These are phyloP conservation scores for Dermolepida albohirtum DNA, from an alignment of 2,888 invertebrate species.

Conservation along the genomic window DNA sequence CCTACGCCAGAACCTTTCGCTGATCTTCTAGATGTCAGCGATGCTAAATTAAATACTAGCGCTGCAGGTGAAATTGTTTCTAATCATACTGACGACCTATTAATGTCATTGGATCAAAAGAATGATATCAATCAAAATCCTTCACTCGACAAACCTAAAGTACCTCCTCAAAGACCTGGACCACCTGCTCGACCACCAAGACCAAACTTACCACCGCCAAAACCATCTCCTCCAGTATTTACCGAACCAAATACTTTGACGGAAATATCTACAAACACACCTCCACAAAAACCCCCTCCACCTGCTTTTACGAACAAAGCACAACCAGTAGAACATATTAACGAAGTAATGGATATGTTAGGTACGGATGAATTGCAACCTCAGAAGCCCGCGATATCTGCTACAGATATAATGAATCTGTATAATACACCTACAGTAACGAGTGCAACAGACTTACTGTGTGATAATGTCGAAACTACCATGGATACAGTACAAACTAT, in stretches of 20 bases:
- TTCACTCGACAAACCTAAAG: constrained; percentile 40
- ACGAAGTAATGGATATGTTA: constrained; percentile 61
- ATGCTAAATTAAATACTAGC: constrained; percentile 52
- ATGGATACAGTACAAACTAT: constrained; percentile 15
- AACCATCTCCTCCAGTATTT: constrained; percentile 53
- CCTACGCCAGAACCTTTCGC: constrained; percentile 80
- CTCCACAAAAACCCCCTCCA: constrained; percentile 58
- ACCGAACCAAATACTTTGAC: constrained; percentile 46
- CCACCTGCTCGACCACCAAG: constrained; percentile 55
- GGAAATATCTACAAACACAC: constrained; percentile 49
- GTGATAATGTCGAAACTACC: constrained; percentile 50
- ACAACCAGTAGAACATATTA: constrained; percentile 47
- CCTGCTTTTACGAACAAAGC: constrained; percentile 56
- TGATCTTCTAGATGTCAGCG: constrained; percentile 74
- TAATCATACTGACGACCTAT: constrained; percentile 50
- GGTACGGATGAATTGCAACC: constrained; percentile 54
- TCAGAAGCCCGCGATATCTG: constrained; percentile 62
- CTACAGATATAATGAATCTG: constrained; percentile 63
- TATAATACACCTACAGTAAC: constrained; percentile 55
- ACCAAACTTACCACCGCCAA: constrained; percentile 55
- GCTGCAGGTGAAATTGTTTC: constrained; percentile 31
- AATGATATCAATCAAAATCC: constrained; percentile 65
- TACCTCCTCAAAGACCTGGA: constrained; percentile 48
- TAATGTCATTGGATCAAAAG: constrained; percentile 55
- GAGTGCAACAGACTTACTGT: constrained; percentile 50